phyloP scores from a whole-genome alignment of 2,113 vertebrate genomes.

The Zapus hudsonius region DNA sequence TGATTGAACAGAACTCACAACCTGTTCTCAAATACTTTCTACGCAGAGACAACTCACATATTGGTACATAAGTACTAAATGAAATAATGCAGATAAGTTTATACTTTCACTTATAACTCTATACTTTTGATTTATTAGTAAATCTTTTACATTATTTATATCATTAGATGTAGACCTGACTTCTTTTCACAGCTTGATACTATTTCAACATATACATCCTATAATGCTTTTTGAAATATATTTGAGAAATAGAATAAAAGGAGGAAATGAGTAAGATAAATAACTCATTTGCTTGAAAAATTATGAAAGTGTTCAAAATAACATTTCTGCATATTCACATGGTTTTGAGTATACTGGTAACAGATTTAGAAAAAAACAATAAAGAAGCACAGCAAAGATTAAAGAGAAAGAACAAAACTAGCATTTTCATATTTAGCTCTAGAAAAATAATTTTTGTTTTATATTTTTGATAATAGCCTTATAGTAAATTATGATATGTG shows the following conservation, averaged over 20 bases:
- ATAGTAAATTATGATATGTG: background rate
- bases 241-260: background rate
- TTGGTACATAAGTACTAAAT: background rate
- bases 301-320: background rate
- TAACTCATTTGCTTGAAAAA: constrained; percentile 8
- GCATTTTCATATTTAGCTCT: background rate
- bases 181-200: background rate
- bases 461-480: background rate
- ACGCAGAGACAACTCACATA: background rate
- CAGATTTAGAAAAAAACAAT: background rate
- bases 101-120: background rate
- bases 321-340: background rate
- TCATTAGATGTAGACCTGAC: background rate
- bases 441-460: background rate
- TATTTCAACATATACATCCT: background rate
- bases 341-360: background rate
- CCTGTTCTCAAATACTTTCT: background rate
- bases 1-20: constrained; percentile 1
- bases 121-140: constrained; percentile 24
- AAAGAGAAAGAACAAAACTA: background rate
- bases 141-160: background rate
- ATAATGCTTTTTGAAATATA: background rate
- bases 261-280: background rate
- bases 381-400: background rate
- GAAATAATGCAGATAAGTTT: background rate